phyloP scores from a whole-genome alignment of 2,888 invertebrate genomes.

The Catocala nupta region DNA sequence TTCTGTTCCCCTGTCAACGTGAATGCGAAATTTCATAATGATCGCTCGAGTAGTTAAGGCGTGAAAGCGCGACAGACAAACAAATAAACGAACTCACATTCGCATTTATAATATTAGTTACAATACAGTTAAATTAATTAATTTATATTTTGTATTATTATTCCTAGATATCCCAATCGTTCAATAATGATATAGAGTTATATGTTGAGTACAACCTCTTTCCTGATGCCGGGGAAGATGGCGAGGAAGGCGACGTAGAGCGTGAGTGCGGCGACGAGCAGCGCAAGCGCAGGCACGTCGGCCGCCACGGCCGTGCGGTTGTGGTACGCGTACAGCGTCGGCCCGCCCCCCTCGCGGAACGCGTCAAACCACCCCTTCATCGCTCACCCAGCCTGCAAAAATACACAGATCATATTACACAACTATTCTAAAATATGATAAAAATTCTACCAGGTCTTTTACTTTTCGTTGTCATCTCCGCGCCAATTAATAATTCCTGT shows the following conservation, averaged over 20 bases:
- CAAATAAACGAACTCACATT: no score
- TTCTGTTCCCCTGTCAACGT: no score
- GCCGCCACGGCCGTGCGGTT: constrained; percentile 98
- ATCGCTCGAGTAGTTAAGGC: no score
- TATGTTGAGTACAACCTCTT: constrained; percentile 89
- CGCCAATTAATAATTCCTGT: no score
- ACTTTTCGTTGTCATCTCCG: no score
- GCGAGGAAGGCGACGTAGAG: constrained; percentile 97
- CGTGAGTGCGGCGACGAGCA: constrained; percentile 95
- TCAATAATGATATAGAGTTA: not conserved
- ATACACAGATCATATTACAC: constrained; percentile 10
- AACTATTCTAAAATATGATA: not conserved
- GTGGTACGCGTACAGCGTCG: constrained; percentile 97
- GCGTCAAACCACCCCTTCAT: constrained; percentile 99
- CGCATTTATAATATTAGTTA: no score
- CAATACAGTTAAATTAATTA: no score
- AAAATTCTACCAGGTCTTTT: no score
- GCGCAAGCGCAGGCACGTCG: constrained; percentile 95
- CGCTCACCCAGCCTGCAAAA: constrained; percentile 84
- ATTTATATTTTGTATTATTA: no score
- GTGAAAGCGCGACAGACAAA: no score
- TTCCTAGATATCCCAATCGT: no score
- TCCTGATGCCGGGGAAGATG: constrained; percentile 97
- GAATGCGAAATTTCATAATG: no score
- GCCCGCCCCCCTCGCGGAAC: constrained; percentile 98